These are phyloP conservation scores for Liodrosophila aerea DNA, from an alignment of 2,888 invertebrate genomes.

Conservation along the genomic window DNA sequence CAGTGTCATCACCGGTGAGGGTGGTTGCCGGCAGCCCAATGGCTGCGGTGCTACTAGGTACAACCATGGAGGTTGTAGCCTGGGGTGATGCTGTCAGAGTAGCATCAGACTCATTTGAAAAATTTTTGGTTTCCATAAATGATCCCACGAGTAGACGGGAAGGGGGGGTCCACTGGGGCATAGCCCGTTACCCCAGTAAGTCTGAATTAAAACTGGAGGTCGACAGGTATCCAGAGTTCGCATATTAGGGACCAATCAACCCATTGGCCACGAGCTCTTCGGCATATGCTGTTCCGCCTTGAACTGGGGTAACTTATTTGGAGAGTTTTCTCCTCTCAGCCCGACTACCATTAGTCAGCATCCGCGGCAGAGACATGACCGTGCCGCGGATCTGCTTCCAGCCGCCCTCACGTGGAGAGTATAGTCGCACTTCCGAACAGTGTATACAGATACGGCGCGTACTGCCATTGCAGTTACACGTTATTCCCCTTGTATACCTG, in stretches of 20 bases:
- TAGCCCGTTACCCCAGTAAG: constrained; percentile 1
- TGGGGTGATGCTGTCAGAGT: neutral
- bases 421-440: neutral
- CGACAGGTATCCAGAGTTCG: neutral
- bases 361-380: constrained; percentile 1
- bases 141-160: constrained; percentile 1
- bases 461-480: too few relatives aligned
- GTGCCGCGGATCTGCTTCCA: neutral
- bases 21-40: too few relatives aligned
- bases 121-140: neutral
- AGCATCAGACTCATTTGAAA: neutral
- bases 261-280: neutral
- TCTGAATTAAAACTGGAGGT: neutral
- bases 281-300: neutral
- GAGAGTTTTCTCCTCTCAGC: neutral
- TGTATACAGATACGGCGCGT: neutral
- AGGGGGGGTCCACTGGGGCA: neutral
- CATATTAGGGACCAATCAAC: neutral
- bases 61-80: too few relatives aligned
- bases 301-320: neutral
- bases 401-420: neutral
- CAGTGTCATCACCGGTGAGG: too few relatives aligned
- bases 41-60: too few relatives aligned
- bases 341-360: constrained; percentile 1
- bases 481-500: too few relatives aligned